Evolutionary conservation across 92 coral and sea anemone genomes (phyloP), one percentile per base, ranked within the genome.

Genomic region (Siderastrea siderea): DNA sequence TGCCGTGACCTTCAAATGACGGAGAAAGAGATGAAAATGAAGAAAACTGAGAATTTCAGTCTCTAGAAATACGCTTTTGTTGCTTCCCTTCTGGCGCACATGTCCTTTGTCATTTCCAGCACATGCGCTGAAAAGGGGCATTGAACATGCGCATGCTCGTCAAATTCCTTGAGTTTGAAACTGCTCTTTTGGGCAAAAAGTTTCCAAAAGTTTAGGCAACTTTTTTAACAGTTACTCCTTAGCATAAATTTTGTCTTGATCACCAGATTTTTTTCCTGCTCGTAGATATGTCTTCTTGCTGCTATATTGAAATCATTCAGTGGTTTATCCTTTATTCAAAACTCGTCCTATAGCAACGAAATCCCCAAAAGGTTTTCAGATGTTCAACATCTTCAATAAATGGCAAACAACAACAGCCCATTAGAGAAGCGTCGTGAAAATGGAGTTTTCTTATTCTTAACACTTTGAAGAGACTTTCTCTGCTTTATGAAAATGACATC

Each of bases 31-130:
- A 5, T 2, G 7, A 15, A 9, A 47, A 52, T 3, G 5, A 1
- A 46, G 45, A 47, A 55, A 47, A 5, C 54, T 46, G 46, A 57
- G 16, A 48, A 43, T 55, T 69, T 82, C 69, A 53, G n/a, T 48
- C 44, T 74, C 75, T 59, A 45, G 63, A 3, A 69, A 44, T 12
- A 47, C 62, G 19, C 16, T 81, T 48, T 83, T 72, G 79, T 84
- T 74, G 63, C 43, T 84, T 79, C 64, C 64, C 70, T 10, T 47
- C 58, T n/a, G 43, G 47, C 13, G 73, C 91, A 92, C 95, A 92
- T 89, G 95, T 82, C 80, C 84, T 82, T 84, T 92, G 93, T 85
- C 81, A 51, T 52, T 15, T 17, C 50, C 5, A 44, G 44, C 93
- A 88, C 95, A 89, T 86, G 95, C 86, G 90, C 79, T 14, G 84